A percentile compares a stretch with the other conserved stretches of the same genome.
phyloP scores from a whole-genome alignment of 2,113 vertebrate species.

The Ailuropoda melanoleuca region DNA sequence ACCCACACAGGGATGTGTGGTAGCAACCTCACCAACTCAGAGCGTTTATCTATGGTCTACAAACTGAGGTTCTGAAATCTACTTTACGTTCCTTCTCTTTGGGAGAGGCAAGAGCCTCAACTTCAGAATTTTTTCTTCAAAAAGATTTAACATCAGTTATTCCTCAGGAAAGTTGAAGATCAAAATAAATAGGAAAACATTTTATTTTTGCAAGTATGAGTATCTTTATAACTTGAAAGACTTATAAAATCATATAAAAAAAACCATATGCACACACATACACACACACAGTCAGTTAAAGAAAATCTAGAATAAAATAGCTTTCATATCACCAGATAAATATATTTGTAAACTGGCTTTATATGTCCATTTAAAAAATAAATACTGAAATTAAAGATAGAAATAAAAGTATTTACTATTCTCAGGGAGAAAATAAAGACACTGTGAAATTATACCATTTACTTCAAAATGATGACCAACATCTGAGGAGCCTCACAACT shows the following conservation, averaged over 20 bases:
- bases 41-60: neutral
- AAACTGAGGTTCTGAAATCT: neutral
- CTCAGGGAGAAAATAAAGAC: neutral
- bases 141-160: neutral
- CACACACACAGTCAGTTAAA: neutral
- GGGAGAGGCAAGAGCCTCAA: neutral
- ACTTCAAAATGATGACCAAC: neutral
- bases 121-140: neutral
- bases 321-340: neutral
- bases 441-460: neutral
- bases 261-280: neutral
- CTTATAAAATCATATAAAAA: neutral
- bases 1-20: neutral
- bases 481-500: neutral
- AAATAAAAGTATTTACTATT: neutral
- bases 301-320: neutral
- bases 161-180: neutral
- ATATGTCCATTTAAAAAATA: neutral
- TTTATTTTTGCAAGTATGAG: neutral
- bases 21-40: neutral
- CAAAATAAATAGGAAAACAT: constrained; percentile 37
- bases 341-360: neutral
- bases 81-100: neutral
- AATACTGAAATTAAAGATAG: neutral
- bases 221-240: neutral